These are phyloP conservation scores for Ectemnius continuus DNA, from an alignment of 2,888 invertebrate species.

Conservation along the genomic window DNA sequence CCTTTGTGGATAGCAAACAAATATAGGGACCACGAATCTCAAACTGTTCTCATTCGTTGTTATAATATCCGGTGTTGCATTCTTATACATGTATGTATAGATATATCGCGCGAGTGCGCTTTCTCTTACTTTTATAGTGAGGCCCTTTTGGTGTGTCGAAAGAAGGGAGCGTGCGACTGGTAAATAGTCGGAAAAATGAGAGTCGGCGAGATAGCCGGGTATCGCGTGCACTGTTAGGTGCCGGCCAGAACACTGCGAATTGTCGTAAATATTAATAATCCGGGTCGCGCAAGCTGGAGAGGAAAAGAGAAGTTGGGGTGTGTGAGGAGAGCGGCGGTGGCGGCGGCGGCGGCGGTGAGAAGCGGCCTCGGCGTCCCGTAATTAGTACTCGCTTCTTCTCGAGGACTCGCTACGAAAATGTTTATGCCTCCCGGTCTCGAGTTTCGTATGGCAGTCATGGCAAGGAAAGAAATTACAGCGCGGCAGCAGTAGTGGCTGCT, in stretches of 20 bases:
- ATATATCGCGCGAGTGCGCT: slow-evolving; percentile 43
- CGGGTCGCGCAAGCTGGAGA: slow-evolving; percentile 45
- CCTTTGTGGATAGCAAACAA: too few relatives aligned
- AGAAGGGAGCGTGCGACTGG: slow-evolving; percentile 48
- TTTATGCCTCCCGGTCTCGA: slow-evolving; percentile 46
- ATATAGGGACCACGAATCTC: too few relatives aligned
- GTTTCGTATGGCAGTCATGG: slow-evolving; percentile 3
- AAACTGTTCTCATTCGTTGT: slow-evolving; percentile 53
- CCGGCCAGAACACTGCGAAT: slow-evolving; percentile 51
- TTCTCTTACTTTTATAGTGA: neutral
- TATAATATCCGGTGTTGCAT: slow-evolving; percentile 51
- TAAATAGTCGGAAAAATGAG: slow-evolving; percentile 61
- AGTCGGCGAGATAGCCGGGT: slow-evolving; percentile 58
- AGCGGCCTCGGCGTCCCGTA: slow-evolving; percentile 41
- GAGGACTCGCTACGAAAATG: slow-evolving; percentile 56
- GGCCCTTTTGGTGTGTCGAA: slow-evolving; percentile 31
- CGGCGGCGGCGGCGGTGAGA: slow-evolving; percentile 11
- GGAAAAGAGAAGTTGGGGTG: slow-evolving; percentile 9
- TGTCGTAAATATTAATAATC: slow-evolving; percentile 67
- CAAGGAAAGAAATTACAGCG: slow-evolving; percentile 23
- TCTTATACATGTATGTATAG: too few relatives aligned
- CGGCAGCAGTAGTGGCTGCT: neutral
- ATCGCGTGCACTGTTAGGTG: slow-evolving; percentile 56
- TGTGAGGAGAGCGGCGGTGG: neutral
- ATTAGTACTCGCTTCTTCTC: slow-evolving; percentile 54